Base-by-base conservation (phyloP, 2,797 vertebrate genomes). In the Rhinogobio ventralis region DNA sequence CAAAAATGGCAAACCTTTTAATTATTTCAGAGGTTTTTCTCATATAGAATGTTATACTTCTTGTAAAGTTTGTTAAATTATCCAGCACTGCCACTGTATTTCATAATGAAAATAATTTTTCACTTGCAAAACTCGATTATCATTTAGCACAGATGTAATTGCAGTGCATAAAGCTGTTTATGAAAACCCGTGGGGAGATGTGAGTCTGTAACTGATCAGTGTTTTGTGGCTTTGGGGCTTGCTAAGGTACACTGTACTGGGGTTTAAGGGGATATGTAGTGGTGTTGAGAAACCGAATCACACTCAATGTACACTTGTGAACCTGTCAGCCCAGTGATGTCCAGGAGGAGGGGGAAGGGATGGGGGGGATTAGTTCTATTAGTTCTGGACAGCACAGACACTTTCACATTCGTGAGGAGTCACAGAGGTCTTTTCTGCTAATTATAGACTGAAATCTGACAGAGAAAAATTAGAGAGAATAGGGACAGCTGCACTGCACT, bases 381-480 rank as follows among this genome's bases (percentile, higher is more conserved):
- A 93, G 95, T 94, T 94, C 93, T 94, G 95, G 92, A 91, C 92
- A 93, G 90, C 90, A 87, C 90, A 88, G 90, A 89, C 92, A 92
- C 90, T 94, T 92, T 93, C 90, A 75, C 91, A 95, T 93, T 92
- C 93, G 92, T 95, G 94, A 87, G 77, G 92, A 94, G 94, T 96
- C 93, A 92, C 93, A 90, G 91, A 95, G 93, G 94, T 94, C 95
- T 84, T 96, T 95, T 94, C 90, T 94, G 94, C 94, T 97, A 96
- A 97, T 97, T 97, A 96, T 97, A 96, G 95, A 93, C 94, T 94
- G 94, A 96, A 97, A 96, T 95, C 94, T 97, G 96, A 96, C 96
- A 96, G 95, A 96, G 95, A 96, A 96, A 96, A 97, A 97, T 97
- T 95, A 96, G 95, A 96, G 92, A 94, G 94, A 95, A 96, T 95